Base-by-base conservation (phyloP, 2,113 vertebrate species). In the Corythoichthys intestinalis region DNA sequence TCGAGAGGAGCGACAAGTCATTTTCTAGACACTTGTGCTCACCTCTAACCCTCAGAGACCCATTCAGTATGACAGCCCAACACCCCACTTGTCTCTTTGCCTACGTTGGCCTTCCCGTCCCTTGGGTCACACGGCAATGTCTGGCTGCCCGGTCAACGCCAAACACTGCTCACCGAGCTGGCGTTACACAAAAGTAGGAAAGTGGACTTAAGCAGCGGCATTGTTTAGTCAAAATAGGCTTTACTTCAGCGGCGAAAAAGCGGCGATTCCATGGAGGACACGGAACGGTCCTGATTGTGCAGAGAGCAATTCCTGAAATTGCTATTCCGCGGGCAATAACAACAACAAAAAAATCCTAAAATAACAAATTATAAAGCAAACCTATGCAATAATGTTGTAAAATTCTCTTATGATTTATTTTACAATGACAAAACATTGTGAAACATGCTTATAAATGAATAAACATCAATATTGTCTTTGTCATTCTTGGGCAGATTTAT, bases 101-200 rank as follows among this genome's bases (percentile, higher is more conserved):
- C 88, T 67, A 73, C 65, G 64, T 82, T 90, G 85, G 89, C 83
- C 87, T 89, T 84, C 83, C 20, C 86, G 82, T 91, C 90, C 89
- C 89, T 88, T 86, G 91, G 91, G 89, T 86, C 87, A 91, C 83
- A 80, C 88, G 64, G 34, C 70, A 54, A 82, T 65, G 79, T 83
- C 86, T 79, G 82, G 88, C 91, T 91, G 90, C 86, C 87, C 81
- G 75, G 85, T n/a, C 72, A 86, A 84, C 37, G 38, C 75, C 63
- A 80, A 77, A 74, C 71, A 66, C 70, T 49, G 87, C 89, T 92
- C 91, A 89, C 67, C 61, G 67, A 70, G 89, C 86, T 91, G 87
- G 78, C 88, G 76, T 82, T 79, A 90, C 76, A 89, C 85, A 79
- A 83, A 75, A 75, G 77, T 66, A 62, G 65, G 65, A 54, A 54